These are phyloP conservation scores for Microchrysa polita DNA, from an alignment of 2,888 invertebrate genomes.

Conservation along the genomic window DNA sequence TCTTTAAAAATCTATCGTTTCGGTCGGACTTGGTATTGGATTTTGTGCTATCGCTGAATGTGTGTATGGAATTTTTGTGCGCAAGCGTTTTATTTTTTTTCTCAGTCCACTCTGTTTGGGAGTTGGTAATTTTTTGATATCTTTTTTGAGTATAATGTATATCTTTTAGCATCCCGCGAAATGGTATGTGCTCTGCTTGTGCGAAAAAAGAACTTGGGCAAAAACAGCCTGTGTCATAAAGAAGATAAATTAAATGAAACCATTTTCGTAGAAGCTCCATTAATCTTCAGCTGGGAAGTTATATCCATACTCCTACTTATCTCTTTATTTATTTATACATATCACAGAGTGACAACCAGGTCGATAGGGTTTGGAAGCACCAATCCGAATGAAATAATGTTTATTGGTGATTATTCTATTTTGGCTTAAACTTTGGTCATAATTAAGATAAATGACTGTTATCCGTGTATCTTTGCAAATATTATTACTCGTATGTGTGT, in stretches of 20 bases:
- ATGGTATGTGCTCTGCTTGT: not conserved
- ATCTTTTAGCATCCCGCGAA: not conserved
- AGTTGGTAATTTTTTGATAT: not conserved
- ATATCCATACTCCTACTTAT: not conserved
- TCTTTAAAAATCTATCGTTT: not conserved
- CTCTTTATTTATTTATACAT: not conserved
- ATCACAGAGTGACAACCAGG: not conserved
- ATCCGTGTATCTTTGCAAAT: too few relatives aligned
- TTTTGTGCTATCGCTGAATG: not conserved
- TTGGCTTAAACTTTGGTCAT: too few relatives aligned
- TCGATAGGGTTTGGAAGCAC: not conserved
- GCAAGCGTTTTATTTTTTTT: constrained; percentile 6
- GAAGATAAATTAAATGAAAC: constrained; percentile 35
- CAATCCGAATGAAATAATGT: not conserved
- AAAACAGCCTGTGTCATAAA: not conserved
- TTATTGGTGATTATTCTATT: not conserved
- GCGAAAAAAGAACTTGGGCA: constrained; percentile 8
- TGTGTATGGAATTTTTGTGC: constrained; percentile 9
- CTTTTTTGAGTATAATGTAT: not conserved
- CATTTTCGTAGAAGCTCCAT: constrained; percentile 39
- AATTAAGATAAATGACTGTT: too few relatives aligned
- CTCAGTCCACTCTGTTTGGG: constrained; percentile 9
- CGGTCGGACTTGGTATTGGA: not conserved
- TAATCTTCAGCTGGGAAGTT: constrained; percentile 22
- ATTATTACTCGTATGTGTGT: too few relatives aligned